Conservation (phyloP, 2,888 invertebrate genomes). For the Phengaris alcon region DNA sequence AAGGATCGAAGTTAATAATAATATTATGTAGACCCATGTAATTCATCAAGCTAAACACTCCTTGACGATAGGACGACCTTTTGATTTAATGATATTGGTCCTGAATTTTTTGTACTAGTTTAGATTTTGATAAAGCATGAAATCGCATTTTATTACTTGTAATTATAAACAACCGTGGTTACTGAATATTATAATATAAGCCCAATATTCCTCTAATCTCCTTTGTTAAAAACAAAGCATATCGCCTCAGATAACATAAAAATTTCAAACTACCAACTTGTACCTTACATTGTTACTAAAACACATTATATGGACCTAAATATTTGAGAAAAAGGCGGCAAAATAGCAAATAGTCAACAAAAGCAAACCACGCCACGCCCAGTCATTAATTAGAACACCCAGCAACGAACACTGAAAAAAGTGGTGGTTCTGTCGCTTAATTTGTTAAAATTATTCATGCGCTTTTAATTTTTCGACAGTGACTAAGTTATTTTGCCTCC, state of each 20-base stretch:
- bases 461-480: constrained; percentile 58
- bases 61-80: not conserved
- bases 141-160: no score
- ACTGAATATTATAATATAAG: not conserved
- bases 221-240: not conserved
- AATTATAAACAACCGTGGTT: no score
- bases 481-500: constrained; percentile 69
- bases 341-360: constrained; percentile 20
- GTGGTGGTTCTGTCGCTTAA: constrained; percentile 75
- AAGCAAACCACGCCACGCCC: constrained; percentile 48
- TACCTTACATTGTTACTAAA: constrained; percentile 11
- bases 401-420: constrained; percentile 55
- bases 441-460: constrained; percentile 65
- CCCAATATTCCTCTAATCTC: not conserved
- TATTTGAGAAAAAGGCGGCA: constrained; percentile 19
- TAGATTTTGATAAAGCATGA: no score
- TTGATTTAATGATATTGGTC: not conserved
- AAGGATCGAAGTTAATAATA: not conserved
- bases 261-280: not conserved
- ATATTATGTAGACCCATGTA: not conserved
- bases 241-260: not conserved
- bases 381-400: constrained; percentile 51
- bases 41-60: not conserved
- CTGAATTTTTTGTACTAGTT: no score
- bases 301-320: constrained; percentile 4